Conservation (phyloP, 2,113 vertebrate species). For the Cebus imitator region DNA sequence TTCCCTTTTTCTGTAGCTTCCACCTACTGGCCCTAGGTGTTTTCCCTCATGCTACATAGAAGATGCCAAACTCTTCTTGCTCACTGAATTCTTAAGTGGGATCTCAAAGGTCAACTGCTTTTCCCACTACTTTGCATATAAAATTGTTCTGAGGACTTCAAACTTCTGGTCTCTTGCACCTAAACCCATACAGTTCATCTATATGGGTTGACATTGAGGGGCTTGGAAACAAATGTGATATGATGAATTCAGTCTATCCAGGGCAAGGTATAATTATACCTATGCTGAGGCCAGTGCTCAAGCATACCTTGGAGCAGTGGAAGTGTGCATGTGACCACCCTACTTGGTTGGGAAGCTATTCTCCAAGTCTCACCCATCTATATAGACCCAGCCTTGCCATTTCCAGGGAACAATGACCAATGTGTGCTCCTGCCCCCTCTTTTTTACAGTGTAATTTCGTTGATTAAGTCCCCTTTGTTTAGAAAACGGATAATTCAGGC, state of each 20-base stretch:
- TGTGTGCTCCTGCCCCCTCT: neutral
- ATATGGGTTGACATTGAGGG: neutral
- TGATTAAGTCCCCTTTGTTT: neutral
- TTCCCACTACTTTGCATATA: neutral
- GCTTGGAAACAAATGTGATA: neutral
- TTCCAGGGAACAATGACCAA: neutral
- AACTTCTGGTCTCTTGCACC: neutral
- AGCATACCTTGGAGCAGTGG: neutral
- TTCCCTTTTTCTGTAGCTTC: neutral
- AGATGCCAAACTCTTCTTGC: neutral
- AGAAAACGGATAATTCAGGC: constrained; percentile 14
- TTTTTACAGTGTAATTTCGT: neutral
- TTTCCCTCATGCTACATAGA: neutral
- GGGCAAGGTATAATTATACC: neutral
- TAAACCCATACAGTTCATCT: neutral
- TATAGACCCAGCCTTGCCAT: neutral
- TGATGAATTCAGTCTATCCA: neutral
- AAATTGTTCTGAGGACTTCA: neutral
- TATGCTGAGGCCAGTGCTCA: neutral
- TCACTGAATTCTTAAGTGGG: neutral
- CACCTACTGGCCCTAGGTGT: neutral
- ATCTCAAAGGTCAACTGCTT: neutral
- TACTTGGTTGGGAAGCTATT: neutral
- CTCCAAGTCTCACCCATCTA: neutral
- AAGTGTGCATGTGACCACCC: neutral